Evolutionary conservation across 2,888 invertebrate species (phyloP), one percentile per base, ranked within the genome.

Genomic region (Seira sanloemensis): DNA sequence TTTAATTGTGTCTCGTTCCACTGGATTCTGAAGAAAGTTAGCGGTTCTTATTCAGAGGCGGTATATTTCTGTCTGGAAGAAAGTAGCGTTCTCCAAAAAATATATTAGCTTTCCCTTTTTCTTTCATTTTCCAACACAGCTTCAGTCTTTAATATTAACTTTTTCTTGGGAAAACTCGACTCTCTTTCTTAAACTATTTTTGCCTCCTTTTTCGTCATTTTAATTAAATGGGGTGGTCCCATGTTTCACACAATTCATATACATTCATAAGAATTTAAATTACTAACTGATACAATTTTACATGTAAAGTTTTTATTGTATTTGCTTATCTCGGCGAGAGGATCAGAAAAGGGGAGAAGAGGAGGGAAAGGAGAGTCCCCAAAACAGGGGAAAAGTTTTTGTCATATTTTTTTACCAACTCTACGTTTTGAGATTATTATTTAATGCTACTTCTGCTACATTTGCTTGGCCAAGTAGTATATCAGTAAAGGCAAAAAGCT

Each of bases 211-310:
- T 73, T 79, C 80, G 74, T 74, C 74, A 68, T 80, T 80, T 80
- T 80, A 80, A 80, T 80, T 80, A 74, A 80, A 80, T 68, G 80
- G 80, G n/a, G 80, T 80, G 80, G 74, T 21, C 54, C 69, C 80
- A 67, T 73, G 79, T 67, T 79, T 80, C 19, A 80, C 54, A 79
- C 67, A 67, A 79, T 37, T n/a, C n/a, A n/a, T n/a, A n/a, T n/a
- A n/a, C n/a, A n/a, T n/a, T 80, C 69, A 27, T 69, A 21, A 68
- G 80, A 37, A n/a, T n/a, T n/a, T n/a, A 74, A 80, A 80, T 80
- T 73, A 66, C 80, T 74, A 80, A 80, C 80, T 80, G 74, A 80
- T 80, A 74, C 80, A 74, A 68, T 76, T 75, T 81, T n/a, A n/a
- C n/a, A 71, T 69, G 69, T 37, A 62, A 18, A 24, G 25, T 81